phyloP scores from a whole-genome alignment of 2,888 invertebrate genomes.

The Troides helena region DNA sequence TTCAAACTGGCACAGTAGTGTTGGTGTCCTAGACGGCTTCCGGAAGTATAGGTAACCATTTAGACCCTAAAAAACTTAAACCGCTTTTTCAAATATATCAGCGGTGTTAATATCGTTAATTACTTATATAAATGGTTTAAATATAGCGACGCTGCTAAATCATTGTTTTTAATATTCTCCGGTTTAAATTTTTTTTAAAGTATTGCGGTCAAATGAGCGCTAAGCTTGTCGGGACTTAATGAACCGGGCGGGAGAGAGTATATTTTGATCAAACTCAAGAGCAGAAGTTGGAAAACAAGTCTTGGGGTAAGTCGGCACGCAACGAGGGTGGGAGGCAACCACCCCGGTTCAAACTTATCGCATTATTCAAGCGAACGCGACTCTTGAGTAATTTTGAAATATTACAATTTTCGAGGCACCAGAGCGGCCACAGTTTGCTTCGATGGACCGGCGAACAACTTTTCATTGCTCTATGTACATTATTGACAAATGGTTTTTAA shows the following conservation, averaged over 20 bases:
- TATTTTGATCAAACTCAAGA: constrained; percentile 75
- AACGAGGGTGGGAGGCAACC: constrained; percentile 47
- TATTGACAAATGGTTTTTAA: too few relatives aligned
- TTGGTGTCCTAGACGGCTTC: too few relatives aligned
- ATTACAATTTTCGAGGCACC: constrained; percentile 77
- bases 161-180: too few relatives aligned
- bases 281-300: constrained; percentile 76
- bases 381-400: constrained; percentile 81
- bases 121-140: too few relatives aligned
- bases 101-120: too few relatives aligned
- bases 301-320: constrained; percentile 66
- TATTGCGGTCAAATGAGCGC: constrained; percentile 23
- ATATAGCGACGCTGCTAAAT: too few relatives aligned
- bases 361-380: constrained; percentile 79
- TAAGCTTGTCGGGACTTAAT: constrained; percentile 32
- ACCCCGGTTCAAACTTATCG: constrained; percentile 69
- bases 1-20: too few relatives aligned
- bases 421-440: constrained; percentile 49
- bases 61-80: too few relatives aligned
- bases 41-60: too few relatives aligned
- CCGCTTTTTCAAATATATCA: too few relatives aligned
- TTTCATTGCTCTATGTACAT: constrained; percentile 34
- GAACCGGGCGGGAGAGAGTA: constrained; percentile 58
- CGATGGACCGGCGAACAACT: constrained; percentile 54
- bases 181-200: constrained; percentile 11